Percentiles rank a stretch among this genome's conserved stretches.
Conservation (phyloP, 2,888 invertebrate species). For the Lamellibrachia columna region DNA sequence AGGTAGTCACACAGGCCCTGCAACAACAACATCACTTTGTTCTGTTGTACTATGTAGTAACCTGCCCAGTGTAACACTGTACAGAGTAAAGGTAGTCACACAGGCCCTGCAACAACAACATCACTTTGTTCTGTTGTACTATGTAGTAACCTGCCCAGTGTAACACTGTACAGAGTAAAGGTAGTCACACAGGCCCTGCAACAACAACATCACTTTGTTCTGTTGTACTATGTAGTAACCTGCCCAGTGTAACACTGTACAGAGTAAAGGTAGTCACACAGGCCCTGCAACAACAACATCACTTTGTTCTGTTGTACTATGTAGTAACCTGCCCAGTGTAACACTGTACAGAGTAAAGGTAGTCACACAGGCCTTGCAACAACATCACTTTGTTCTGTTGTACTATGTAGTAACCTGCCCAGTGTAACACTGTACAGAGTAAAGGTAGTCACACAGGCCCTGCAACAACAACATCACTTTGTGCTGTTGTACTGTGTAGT, state of each 20-base stretch:
- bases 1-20: slow-evolving; percentile 33
- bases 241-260: slow-evolving; percentile 51
- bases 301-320: neutral
- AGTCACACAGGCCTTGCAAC: slow-evolving; percentile 31
- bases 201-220: neutral
- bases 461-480: slow-evolving; percentile 23
- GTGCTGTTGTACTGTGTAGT: too few relatives aligned
- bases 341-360: slow-evolving; percentile 50
- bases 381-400: neutral
- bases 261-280: slow-evolving; percentile 31
- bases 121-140: neutral
- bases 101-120: slow-evolving; percentile 30
- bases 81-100: slow-evolving; percentile 30
- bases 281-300: slow-evolving; percentile 27
- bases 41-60: too few relatives aligned
- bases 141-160: neutral
- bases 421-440: slow-evolving; percentile 49
- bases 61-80: slow-evolving; percentile 49
- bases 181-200: slow-evolving; percentile 33
- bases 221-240: too few relatives aligned
- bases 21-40: slow-evolving; percentile 17
- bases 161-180: slow-evolving; percentile 49
- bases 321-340: neutral
- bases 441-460: slow-evolving; percentile 32
- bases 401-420: neutral